Evolutionary conservation across 1,140 invertebrate genomes (phyloP).

Genomic region (Drosophila arawakana): DNA sequence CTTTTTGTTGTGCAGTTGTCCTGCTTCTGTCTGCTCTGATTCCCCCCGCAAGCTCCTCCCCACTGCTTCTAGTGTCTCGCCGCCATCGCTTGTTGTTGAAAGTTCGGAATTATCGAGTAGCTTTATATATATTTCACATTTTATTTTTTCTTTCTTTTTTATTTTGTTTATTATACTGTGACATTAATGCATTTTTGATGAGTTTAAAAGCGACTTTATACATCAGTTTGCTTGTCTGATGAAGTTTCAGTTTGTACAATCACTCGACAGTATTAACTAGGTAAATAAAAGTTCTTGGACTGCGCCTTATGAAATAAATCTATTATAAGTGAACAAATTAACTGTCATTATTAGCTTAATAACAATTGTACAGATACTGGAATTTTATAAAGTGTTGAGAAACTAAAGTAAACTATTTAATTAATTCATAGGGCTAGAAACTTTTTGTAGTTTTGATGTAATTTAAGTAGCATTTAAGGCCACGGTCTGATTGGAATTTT

Average conservation of each 20-base stretch:
- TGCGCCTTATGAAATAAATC: neutral
- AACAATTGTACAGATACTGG: too few relatives aligned
- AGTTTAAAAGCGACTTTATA: constrained; percentile 42
- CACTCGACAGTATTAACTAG: neutral
- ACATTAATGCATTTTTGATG: constrained; percentile 80
- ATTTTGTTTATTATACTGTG: constrained; percentile 43
- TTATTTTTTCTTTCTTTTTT: constrained; percentile 27
- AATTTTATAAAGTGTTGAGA: too few relatives aligned
- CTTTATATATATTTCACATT: constrained; percentile 28
- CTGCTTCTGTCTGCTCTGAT: neutral
- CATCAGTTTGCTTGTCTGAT: constrained; percentile 16
- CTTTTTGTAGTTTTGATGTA: constrained; percentile 10
- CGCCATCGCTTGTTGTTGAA: neutral
- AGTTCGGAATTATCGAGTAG: constrained; percentile 32
- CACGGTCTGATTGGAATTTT: neutral
- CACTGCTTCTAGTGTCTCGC: constrained; percentile 3
- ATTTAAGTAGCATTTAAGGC: constrained; percentile 20
- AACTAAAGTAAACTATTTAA: too few relatives aligned
- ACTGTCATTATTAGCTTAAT: too few relatives aligned
- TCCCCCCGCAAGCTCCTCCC: neutral
- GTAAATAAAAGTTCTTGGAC: neutral
- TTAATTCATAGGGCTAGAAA: too few relatives aligned
- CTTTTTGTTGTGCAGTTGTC: constrained; percentile 50
- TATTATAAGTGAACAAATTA: too few relatives aligned
- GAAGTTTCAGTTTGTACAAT: constrained; percentile 13